Conservation (phyloP, 2,113 vertebrate species). For the Pandion haliaetus region DNA sequence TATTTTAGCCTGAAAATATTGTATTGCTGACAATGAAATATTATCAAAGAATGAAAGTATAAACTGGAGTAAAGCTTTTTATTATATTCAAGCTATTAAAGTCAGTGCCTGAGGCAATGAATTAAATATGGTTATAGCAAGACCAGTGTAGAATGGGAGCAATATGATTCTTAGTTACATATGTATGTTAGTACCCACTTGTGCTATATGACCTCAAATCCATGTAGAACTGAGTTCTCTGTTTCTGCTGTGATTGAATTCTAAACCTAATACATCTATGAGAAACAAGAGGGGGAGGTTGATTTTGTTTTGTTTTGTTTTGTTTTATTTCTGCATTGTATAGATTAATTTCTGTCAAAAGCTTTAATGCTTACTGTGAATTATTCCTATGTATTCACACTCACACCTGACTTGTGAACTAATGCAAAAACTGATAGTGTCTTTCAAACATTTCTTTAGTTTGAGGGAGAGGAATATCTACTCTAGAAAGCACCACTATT, state of each 20-base stretch:
- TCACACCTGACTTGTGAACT: not conserved
- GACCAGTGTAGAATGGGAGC: not conserved
- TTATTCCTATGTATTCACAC: not conserved
- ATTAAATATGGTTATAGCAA: not conserved
- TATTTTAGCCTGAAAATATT: not conserved
- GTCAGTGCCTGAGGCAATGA: not conserved
- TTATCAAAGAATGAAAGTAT: not conserved
- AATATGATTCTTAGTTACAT: not conserved
- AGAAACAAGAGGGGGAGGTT: not conserved
- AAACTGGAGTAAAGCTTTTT: not conserved
- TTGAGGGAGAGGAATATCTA: not conserved
- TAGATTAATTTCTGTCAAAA: not conserved
- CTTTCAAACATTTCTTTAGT: not conserved
- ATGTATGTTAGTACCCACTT: not conserved
- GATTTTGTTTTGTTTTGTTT: rapidly evolving
- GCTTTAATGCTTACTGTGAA: not conserved
- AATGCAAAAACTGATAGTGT: not conserved
- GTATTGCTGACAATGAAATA: not conserved
- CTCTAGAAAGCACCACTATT: not conserved
- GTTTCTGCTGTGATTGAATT: not conserved
- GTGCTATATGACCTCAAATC: not conserved
- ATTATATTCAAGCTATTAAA: not conserved
- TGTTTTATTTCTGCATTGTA: not conserved
- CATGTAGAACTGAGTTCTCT: not conserved
- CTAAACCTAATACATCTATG: not conserved